These are phyloP conservation scores for Carlito syrichta DNA, from an alignment of 2,113 vertebrate species.

Conservation along the genomic window DNA sequence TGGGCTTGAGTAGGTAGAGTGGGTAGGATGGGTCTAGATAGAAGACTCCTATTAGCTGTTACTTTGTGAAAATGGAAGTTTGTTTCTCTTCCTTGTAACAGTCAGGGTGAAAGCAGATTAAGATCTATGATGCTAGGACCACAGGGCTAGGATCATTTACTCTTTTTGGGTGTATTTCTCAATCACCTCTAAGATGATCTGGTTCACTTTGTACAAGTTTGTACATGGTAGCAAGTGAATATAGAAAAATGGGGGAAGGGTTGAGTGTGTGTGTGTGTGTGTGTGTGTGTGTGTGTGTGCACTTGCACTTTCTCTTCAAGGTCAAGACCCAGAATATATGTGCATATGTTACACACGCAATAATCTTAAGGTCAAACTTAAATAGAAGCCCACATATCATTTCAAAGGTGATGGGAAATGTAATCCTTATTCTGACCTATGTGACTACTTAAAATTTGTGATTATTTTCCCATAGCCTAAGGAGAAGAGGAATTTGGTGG, in stretches of 20 bases:
- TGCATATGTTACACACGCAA: background rate
- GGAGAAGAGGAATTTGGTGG: background rate
- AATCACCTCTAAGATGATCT: background rate
- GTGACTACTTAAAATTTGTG: background rate
- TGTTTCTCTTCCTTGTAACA: background rate
- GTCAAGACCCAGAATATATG: background rate
- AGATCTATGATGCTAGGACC: background rate
- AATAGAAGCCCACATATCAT: background rate
- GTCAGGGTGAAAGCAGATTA: background rate
- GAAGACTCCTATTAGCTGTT: background rate
- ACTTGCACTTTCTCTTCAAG: background rate
- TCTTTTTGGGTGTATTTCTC: background rate
- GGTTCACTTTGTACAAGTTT: background rate
- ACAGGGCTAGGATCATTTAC: background rate
- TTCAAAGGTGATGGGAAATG: background rate
- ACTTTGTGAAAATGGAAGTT: background rate
- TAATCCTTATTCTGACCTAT: background rate
- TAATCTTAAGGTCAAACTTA: background rate
- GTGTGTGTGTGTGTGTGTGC: accelerated
- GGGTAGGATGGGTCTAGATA: background rate
- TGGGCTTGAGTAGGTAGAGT: background rate
- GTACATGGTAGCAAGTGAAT: background rate
- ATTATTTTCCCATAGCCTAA: background rate
- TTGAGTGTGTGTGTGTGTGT: too few relatives aligned
- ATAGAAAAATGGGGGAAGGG: background rate